phyloP scores from a whole-genome alignment of 2,888 invertebrate species.

The Hylaea fasciaria region DNA sequence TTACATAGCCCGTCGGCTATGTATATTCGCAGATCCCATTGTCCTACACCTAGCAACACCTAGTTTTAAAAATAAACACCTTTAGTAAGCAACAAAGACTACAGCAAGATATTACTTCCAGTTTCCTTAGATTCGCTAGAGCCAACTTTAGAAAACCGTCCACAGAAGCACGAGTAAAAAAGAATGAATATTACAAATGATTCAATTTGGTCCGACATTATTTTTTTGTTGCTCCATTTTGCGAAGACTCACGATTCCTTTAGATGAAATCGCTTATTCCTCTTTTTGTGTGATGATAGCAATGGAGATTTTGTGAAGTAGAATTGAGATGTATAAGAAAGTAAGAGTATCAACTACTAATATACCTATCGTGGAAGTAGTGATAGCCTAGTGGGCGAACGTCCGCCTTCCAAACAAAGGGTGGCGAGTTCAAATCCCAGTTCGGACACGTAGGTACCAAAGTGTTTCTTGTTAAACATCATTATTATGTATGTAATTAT shows the following conservation, averaged over 20 bases:
- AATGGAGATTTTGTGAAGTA: slow-evolving; percentile 56
- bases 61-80: no score
- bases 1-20: no score
- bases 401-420: no score
- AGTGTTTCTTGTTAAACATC: no score
- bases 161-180: slow-evolving; percentile 67
- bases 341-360: no score
- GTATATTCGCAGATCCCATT: no score
- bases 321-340: slow-evolving; percentile 20
- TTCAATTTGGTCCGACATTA: slow-evolving; percentile 77
- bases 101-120: slow-evolving; percentile 39
- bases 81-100: background rate
- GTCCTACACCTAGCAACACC: no score
- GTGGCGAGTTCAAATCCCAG: no score
- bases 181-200: slow-evolving; percentile 80
- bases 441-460: no score
- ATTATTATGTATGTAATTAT: no score
- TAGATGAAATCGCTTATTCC: slow-evolving; percentile 68
- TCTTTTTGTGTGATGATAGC: slow-evolving; percentile 61
- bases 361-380: no score
- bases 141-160: slow-evolving; percentile 57
- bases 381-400: no score
- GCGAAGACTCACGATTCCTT: slow-evolving; percentile 63
- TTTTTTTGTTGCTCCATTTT: slow-evolving; percentile 69
- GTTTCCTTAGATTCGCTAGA: slow-evolving; percentile 36